Percentiles rank a stretch among this genome's conserved stretches.
These are phyloP conservation scores for Neodiprion fabricii DNA, from an alignment of 1,140 invertebrate genomes.

Conservation along the genomic window DNA sequence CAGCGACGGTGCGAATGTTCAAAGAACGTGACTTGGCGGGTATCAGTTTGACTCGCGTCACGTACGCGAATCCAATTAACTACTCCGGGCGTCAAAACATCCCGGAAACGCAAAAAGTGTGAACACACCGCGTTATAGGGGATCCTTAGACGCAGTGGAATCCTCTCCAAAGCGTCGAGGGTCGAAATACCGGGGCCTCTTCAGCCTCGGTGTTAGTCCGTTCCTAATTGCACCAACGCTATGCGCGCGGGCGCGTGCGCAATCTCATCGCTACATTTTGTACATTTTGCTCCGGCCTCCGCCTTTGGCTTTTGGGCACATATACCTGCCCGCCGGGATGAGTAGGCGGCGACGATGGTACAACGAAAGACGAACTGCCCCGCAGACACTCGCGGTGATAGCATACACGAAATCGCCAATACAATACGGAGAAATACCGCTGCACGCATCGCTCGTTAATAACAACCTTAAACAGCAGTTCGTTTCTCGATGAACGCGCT, in stretches of 20 bases:
- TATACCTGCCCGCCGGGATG: neutral
- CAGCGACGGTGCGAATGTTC: neutral
- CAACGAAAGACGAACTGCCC: neutral
- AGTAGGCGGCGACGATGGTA: neutral
- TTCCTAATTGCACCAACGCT: neutral
- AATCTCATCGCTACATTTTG: neutral
- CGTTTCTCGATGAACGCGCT: neutral
- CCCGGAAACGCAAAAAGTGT: neutral
- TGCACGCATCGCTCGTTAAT: neutral
- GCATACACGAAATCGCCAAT: neutral
- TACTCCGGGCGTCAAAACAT: neutral
- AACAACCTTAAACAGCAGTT: neutral
- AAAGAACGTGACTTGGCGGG: neutral
- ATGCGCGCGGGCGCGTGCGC: neutral
- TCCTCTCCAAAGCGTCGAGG: neutral
- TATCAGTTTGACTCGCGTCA: neutral
- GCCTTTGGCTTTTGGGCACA: neutral
- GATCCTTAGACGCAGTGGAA: too few relatives aligned
- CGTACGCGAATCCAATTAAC: too few relatives aligned
- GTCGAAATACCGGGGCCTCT: neutral
- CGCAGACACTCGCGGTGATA: neutral
- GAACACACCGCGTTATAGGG: neutral
- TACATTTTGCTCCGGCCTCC: neutral
- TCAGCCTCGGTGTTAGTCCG: neutral
- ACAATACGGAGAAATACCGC: conserved; percentile 2